Evolutionary conservation across 2,888 invertebrate species (phyloP).

Genomic region (Aleiodes alternator): DNA sequence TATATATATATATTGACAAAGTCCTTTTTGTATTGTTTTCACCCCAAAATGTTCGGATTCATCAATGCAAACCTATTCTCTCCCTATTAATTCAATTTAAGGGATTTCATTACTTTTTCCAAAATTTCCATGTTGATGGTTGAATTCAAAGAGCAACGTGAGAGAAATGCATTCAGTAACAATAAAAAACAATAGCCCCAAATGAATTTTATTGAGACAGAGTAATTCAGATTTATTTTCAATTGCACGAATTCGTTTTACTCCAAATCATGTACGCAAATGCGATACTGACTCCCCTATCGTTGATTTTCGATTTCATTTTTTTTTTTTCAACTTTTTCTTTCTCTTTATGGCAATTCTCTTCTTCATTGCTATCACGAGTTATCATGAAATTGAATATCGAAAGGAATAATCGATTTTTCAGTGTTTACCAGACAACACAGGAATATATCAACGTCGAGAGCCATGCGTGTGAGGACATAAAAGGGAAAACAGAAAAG

Average conservation of each 20-base stretch:
- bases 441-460: slow-evolving; percentile 35
- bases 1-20: no score
- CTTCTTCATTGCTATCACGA: slow-evolving; percentile 4
- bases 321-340: slow-evolving; percentile 1
- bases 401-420: slow-evolving; percentile 35
- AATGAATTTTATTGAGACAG: background rate
- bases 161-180: slow-evolving; percentile 30
- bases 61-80: no score
- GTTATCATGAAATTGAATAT: slow-evolving; percentile 14
- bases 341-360: background rate
- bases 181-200: background rate
- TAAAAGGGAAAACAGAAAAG: slow-evolving; percentile 2
- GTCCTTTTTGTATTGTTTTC: no score
- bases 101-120: no score
- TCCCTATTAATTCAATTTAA: no score
- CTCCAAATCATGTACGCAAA: slow-evolving; percentile 4
- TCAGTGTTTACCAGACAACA: slow-evolving; percentile 32
- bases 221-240: background rate
- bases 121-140: no score
- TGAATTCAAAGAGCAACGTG: no score
- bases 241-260: background rate
- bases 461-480: background rate
- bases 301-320: slow-evolving; percentile 14
- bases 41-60: no score
- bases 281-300: background rate